Evolutionary conservation across 2,113 vertebrate species (phyloP), one percentile per base, ranked within the genome.

Genomic region (Pogona vitticeps): DNA sequence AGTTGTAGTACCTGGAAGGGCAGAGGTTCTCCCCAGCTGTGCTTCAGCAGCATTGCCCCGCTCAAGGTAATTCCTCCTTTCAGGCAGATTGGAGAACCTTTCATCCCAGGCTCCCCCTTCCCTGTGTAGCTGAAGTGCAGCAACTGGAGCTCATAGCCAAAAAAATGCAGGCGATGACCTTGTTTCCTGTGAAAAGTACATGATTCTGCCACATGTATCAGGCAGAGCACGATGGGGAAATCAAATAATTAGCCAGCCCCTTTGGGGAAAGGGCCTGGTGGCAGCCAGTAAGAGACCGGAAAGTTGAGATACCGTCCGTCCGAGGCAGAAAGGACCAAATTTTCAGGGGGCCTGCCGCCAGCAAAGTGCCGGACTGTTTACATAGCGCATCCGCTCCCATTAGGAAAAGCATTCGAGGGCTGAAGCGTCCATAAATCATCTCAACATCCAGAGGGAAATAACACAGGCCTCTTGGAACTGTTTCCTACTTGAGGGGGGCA

Each of bases 351-450:
- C n/a, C n/a, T n/a, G n/a, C n/a, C n/a, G n/a, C n/a, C n/a, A n/a
- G n/a, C n/a, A n/a, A n/a, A n/a, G n/a, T n/a, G n/a, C n/a, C 17
- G 5, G 0, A 73, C 28, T 93, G 92, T 94, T 92, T 92, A 92
- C 61, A 84, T 33, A 90, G 31, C 46, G 28, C 88, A 94, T 95
- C 91, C 93, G 58, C 36, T 89, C 77, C 76, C 72, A 65, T 31
- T 17, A 7, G 0, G 15, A 36, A 65, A 23, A 59, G 31, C 68
- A 77, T 58, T 15, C 1, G 0, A 8, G 38, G 31, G 8, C 0
- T 0, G 20, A 68, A 0, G 5, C 28, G 72, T n/a, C 67, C 59
- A 90, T 92, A 89, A 83, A 90, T 89, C 58, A 79, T 83, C 52
- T 0, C 0, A 38, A 8, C 78, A 86, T 65, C 73, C 0, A 0